Conservation (phyloP, 2,797 vertebrate species). For the Todus mexicanus region DNA sequence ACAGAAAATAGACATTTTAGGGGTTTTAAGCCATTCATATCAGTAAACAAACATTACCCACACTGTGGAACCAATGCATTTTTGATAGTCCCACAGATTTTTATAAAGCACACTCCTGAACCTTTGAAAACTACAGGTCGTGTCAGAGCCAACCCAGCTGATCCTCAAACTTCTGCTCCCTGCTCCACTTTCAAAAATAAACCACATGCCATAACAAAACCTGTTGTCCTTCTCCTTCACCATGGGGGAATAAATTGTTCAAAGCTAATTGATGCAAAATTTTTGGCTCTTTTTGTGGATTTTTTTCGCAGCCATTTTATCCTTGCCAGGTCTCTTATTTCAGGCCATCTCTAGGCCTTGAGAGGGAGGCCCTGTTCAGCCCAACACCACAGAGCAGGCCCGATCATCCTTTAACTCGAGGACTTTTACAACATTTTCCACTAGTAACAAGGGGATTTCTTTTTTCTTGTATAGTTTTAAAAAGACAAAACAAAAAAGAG, state of each 20-base stretch:
- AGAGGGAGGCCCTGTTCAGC: background rate
- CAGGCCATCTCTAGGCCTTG: background rate
- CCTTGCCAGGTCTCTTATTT: background rate
- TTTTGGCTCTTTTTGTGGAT: background rate
- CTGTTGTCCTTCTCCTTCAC: background rate
- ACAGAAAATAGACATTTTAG: background rate
- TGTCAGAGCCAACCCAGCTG: background rate
- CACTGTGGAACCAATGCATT: background rate
- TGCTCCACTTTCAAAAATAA: background rate
- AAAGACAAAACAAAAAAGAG: background rate
- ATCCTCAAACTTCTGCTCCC: background rate
- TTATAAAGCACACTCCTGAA: background rate
- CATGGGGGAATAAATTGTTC: background rate
- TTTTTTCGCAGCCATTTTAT: background rate
- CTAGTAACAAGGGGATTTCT: background rate
- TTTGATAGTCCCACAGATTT: background rate
- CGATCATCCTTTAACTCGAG: accelerated
- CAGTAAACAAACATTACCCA: background rate
- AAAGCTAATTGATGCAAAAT: background rate
- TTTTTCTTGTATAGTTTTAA: background rate
- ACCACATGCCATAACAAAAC: background rate
- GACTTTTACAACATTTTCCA: background rate
- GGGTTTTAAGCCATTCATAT: background rate
- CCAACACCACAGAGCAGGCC: background rate
- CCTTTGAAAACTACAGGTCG: background rate